Base-by-base conservation (phyloP, 2,797 vertebrate species). In the Sebastes elongatus region DNA sequence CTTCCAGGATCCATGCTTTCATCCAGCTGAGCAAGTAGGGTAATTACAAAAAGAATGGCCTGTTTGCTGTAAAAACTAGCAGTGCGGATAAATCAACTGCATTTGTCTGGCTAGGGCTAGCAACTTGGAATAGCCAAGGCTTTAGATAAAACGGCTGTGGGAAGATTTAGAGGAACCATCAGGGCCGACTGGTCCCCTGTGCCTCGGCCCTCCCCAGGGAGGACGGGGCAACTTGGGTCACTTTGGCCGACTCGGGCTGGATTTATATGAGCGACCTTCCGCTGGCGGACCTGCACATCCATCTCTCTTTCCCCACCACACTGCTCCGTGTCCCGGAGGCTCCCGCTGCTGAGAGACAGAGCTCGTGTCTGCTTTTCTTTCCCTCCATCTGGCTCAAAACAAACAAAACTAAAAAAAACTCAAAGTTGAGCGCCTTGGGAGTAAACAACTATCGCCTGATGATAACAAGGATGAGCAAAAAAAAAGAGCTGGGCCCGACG, bases 11-110 rank as follows among this genome's bases (percentile, higher is more conserved):
- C 82, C 83, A 67, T 64, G 86, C 78, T 81, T 76, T 82, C 71
- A 63, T 82, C 75, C 74, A 61, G 84, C 83, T 66, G 80, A 92
- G 86, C 80, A 87, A 85, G 83, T 76, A 66, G 76, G 85, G 91
- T 92, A 91, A 93, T 95, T 94, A 95, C 83, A 84, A 88, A 92
- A 87, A 87, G 86, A 90, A 92, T 84, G 86, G 88, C 78, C 83
- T 87, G 83, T 83, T 88, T 89, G 80, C 80, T 86, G 71, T 63
- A 80, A 83, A 94, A 86, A 74, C 84, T 16, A 84, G 70, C 83
- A 33, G 82, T 3, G 72, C 2, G 66, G 77, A 90, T 93, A 93
- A 92, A 94, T 92, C 92, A 89, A 66, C 77, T 7, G 52, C 84
- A 85, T 89, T 89, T 86, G 63, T 85, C 84, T 74, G 82, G 76